Conservation (phyloP, 2,797 vertebrate genomes). For the Parauchenoglanis punctatus region DNA sequence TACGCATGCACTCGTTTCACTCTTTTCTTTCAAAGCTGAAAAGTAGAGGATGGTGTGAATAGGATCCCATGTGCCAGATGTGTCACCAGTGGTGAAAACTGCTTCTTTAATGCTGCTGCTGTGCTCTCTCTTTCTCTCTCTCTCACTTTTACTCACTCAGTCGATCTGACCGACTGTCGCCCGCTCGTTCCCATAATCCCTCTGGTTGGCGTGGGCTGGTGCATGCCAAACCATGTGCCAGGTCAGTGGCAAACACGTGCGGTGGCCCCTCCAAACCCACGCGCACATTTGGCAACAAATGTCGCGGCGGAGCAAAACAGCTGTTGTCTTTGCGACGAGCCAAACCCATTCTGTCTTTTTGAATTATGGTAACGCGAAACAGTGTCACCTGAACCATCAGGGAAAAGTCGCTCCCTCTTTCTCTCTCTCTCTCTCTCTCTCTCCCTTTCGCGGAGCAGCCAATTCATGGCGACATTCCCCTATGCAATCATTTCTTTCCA, state of each 20-base stretch:
- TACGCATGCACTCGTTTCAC: conserved; percentile 33
- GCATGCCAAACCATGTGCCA: conserved; percentile 85
- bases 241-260: conserved; percentile 91
- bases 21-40: conserved; percentile 42
- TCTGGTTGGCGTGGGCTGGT: conserved; percentile 63
- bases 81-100: conserved; percentile 77
- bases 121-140: conserved; percentile 48
- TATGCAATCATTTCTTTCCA: conserved; percentile 57
- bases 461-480: conserved; percentile 74
- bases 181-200: conserved; percentile 86
- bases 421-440: conserved; percentile 62
- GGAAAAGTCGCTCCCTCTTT: conserved; percentile 68
- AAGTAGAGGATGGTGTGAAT: conserved; percentile 70
- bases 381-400: conserved; percentile 89
- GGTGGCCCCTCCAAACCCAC: conserved; percentile 80
- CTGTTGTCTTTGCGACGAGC: conserved; percentile 92
- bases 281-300: conserved; percentile 53
- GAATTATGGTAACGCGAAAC: conserved; percentile 97
- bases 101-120: conserved; percentile 43
- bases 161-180: conserved; percentile 82
- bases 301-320: conserved; percentile 75
- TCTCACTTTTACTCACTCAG: conserved; percentile 9
- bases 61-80: conserved; percentile 79
- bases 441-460: conserved; percentile 64
- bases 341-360: conserved; percentile 96